A percentile compares a stretch with the other conserved stretches of the same genome.
Evolutionary conservation across 2,888 invertebrate genomes (phyloP).

Genomic region (Cistogaster globosa): DNA sequence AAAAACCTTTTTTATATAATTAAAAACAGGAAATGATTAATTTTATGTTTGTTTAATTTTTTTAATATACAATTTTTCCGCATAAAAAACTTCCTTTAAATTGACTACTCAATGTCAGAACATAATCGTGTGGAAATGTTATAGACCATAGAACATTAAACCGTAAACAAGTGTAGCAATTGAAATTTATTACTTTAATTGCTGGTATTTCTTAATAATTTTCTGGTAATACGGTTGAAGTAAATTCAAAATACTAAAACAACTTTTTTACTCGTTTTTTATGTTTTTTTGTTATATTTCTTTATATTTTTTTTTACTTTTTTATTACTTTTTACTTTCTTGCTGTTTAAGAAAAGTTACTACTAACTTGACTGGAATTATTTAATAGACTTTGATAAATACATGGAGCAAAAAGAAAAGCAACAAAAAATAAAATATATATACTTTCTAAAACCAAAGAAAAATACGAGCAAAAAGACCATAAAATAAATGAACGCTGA

Average conservation of each 20-base stretch:
- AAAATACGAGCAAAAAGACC: not conserved
- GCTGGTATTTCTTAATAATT: constrained; percentile 28
- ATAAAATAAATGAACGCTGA: constrained; percentile 57
- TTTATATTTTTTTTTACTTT: not conserved
- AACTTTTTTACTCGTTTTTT: constrained; percentile 14
- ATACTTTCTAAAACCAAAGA: constrained; percentile 13
- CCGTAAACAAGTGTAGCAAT: constrained; percentile 25
- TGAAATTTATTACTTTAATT: constrained; percentile 58
- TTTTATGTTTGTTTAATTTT: constrained; percentile 11
- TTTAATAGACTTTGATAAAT: constrained; percentile 47
- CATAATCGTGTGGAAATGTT: constrained; percentile 18
- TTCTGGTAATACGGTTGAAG: constrained; percentile 48
- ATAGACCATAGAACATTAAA: constrained; percentile 31
- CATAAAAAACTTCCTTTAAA: constrained; percentile 10
- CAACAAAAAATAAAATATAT: not conserved
- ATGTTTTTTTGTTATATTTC: not conserved
- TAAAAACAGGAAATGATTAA: constrained; percentile 10
- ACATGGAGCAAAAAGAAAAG: not conserved
- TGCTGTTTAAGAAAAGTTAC: constrained; percentile 29
- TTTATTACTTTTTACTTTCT: constrained; percentile 31
- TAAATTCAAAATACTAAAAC: constrained; percentile 44
- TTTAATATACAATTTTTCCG: not conserved
- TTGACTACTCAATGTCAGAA: not conserved
- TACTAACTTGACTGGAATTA: constrained; percentile 20
- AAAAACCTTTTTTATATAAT: not conserved